These are phyloP conservation scores for Scomber japonicus DNA, from an alignment of 2,113 vertebrate genomes.

Conservation along the genomic window DNA sequence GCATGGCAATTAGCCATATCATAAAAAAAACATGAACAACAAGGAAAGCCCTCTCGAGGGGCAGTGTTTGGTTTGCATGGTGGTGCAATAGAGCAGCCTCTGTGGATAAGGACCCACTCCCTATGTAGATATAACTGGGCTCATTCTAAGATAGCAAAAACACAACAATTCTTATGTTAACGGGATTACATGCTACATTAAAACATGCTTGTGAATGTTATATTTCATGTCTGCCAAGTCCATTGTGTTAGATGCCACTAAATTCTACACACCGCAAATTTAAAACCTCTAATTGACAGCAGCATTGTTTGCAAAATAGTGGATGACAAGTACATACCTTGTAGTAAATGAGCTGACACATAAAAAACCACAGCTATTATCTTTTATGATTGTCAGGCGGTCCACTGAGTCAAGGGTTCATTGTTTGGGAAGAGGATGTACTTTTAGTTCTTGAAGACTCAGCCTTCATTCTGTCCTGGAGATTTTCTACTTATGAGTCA, in stretches of 20 bases:
- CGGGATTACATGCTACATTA: too few species aligned
- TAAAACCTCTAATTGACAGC: not conserved
- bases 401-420: not conserved
- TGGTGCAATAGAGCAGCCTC: too few species aligned
- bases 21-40: too few species aligned
- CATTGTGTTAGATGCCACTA: too few species aligned
- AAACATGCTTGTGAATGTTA: too few species aligned
- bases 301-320: not conserved
- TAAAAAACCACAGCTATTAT: not conserved
- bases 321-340: not conserved
- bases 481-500: constrained; percentile 5
- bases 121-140: too few species aligned
- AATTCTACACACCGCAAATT: not conserved
- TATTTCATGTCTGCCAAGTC: too few species aligned
- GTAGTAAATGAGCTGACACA: not conserved
- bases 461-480: not conserved
- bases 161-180: too few species aligned
- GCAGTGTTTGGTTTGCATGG: too few species aligned
- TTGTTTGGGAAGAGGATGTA: not conserved
- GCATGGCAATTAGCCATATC: not conserved
- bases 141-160: too few species aligned
- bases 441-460: not conserved
- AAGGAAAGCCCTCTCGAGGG: too few species aligned
- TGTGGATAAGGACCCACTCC: too few species aligned
- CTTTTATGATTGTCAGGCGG: not conserved